phyloP scores from a whole-genome alignment of 1,140 invertebrate genomes.

The Trachelipus rathkii region DNA sequence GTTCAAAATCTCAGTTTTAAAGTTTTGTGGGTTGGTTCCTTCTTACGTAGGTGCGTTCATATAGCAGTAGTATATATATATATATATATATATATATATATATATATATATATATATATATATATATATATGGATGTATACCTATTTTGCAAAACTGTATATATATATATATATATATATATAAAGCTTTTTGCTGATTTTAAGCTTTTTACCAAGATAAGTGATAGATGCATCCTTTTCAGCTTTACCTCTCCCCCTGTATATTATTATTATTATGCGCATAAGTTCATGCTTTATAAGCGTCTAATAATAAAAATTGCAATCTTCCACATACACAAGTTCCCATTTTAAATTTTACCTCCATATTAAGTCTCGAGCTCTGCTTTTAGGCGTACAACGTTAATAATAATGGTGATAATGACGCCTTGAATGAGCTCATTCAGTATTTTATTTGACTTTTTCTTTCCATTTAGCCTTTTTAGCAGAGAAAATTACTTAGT shows the following conservation, averaged over 20 bases:
- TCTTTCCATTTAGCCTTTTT: slow-evolving; percentile 11
- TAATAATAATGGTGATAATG: slow-evolving; percentile 13
- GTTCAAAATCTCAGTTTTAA: too few species aligned
- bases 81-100: too few species aligned
- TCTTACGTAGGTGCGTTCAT: too few species aligned
- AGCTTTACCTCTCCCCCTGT: not conserved
- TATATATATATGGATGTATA: too few species aligned
- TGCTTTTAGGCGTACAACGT: slow-evolving; percentile 11
- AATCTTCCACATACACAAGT: slow-evolving; percentile 1
- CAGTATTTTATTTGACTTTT: slow-evolving; percentile 11
- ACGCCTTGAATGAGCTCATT: slow-evolving; percentile 11
- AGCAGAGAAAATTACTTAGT: slow-evolving; percentile 10
- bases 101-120: too few species aligned
- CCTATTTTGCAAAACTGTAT: too few species aligned
- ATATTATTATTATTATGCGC: not conserved
- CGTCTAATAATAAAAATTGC: slow-evolving; percentile 8
- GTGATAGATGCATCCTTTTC: too few species aligned
- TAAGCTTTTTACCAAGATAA: too few species aligned
- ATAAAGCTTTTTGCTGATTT: too few species aligned
- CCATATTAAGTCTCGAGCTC: slow-evolving; percentile 6
- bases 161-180: too few species aligned
- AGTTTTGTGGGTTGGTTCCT: too few species aligned
- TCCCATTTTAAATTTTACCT: slow-evolving; percentile 8
- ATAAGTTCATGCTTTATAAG: slow-evolving; percentile 1
- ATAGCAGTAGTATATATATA: too few species aligned